phyloP scores from a whole-genome alignment of 2,113 vertebrate genomes.

The Hystrix cristata region DNA sequence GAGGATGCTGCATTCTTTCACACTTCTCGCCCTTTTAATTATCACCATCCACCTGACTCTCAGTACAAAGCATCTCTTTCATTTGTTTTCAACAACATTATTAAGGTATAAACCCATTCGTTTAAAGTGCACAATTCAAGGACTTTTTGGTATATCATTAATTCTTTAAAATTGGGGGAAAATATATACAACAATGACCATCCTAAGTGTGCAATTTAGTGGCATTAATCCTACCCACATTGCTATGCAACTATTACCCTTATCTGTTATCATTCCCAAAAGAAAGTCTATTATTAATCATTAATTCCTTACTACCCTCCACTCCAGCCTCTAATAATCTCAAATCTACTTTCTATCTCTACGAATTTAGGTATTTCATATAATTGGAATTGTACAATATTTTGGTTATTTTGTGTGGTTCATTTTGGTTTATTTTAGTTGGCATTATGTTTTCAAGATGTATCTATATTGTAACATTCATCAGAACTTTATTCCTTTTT shows the following conservation, averaged over 20 bases:
- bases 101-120: neutral
- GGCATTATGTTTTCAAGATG: conserved; percentile 20
- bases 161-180: neutral
- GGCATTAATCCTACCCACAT: neutral
- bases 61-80: neutral
- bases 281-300: neutral
- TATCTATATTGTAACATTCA: neutral
- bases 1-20: neutral
- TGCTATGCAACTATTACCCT: neutral
- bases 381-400: neutral
- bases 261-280: neutral
- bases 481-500: neutral
- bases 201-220: neutral
- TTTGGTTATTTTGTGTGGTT: neutral
- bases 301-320: neutral
- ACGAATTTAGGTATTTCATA: conserved; percentile 8
- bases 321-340: neutral
- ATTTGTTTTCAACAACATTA: neutral
- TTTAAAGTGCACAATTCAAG: neutral
- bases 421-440: neutral
- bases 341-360: neutral
- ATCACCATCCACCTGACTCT: neutral
- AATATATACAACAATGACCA: neutral
- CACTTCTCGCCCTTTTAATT: neutral
- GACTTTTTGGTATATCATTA: neutral